These are phyloP conservation scores for Stratiomys singularior DNA, from an alignment of 2,888 invertebrate genomes.

Conservation along the genomic window DNA sequence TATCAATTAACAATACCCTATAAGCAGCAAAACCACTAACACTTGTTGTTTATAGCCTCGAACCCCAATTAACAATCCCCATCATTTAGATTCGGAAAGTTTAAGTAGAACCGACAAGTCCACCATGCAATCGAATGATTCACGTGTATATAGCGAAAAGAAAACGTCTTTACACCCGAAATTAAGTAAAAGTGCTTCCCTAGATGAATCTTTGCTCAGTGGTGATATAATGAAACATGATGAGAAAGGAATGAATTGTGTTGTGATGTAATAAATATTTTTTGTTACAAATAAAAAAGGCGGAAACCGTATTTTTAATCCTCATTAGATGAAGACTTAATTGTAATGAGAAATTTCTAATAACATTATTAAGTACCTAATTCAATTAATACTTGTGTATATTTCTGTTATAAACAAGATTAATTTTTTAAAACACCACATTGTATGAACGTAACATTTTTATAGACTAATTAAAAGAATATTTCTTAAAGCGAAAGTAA, in stretches of 20 bases:
- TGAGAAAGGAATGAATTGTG: slow-evolving; percentile 32
- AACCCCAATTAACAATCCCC: slow-evolving; percentile 5
- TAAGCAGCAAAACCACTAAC: neutral
- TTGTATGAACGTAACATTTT: slow-evolving; percentile 23
- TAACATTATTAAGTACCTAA: slow-evolving; percentile 40
- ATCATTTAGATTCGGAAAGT: slow-evolving; percentile 7
- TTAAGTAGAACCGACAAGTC: slow-evolving; percentile 11
- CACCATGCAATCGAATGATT: slow-evolving; percentile 1
- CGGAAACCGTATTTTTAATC: slow-evolving; percentile 13
- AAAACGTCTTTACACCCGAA: slow-evolving; percentile 29
- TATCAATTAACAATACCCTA: neutral
- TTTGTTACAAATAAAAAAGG: neutral
- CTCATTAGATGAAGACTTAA: slow-evolving; percentile 34
- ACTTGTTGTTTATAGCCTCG: neutral
- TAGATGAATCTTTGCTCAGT: slow-evolving; percentile 42
- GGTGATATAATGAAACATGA: slow-evolving; percentile 15
- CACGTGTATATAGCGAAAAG: slow-evolving; percentile 13
- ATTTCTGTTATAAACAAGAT: slow-evolving; percentile 41
- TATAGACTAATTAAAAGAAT: slow-evolving; percentile 28
- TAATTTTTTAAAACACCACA: slow-evolving; percentile 36
- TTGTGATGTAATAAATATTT: slow-evolving; percentile 33
- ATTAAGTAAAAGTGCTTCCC: slow-evolving; percentile 39
- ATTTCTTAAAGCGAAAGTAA: slow-evolving; percentile 1
- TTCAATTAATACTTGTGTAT: slow-evolving; percentile 41
- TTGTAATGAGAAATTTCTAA: slow-evolving; percentile 22